Base-by-base conservation (phyloP, 2,113 vertebrate species). In the Psephotus haematonotus region DNA sequence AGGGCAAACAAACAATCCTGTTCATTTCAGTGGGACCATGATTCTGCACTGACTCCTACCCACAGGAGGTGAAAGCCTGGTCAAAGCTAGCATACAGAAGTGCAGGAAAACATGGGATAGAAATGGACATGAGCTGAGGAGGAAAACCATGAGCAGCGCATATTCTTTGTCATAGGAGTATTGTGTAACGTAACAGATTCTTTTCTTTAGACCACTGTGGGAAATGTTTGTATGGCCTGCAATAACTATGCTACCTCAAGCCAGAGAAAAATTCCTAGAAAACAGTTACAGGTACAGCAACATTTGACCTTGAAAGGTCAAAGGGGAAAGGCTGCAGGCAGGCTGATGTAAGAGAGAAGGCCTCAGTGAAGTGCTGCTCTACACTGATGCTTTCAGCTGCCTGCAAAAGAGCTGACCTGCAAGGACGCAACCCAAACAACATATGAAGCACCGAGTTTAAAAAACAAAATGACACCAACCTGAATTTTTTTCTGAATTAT, bases 401-500 rank as follows among this genome's bases (percentile, higher is more conserved):
- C 35, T 59, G 23, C 27, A 27, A 70, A 84, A 79, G 11, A 70
- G 33, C 29, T 25, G 20, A 87, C 18, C 17, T 75, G 84, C 39
- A 82, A 59, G 67, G 20, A 22, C 1, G 2, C 47, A 91, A 70
- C 8, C 28, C 12, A 23, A 95, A 62, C 23, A 62, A 43, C 13
- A 13, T 2, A 31, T 1, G 23, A 79, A 82, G 25, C 6, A 64
- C 7, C 33, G 49, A 79, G 23, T 62, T 77, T 39, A 10, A 43
- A 74, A 64, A 46, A 31, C 53, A 74, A 24, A 44, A 19, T 35
- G 13, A 53, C 14, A 57, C 5, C 14, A 87, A 25, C 24, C 49
- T 0, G 0, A 53, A 5, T 14, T 7, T 27, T 60, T 68, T 75
- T 82, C 39, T 55, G 23, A 77, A 76, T 43, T 11, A 1, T 55